Evolutionary conservation across 2,888 invertebrate species (phyloP).

Genomic region (Cepaea hortensis): DNA sequence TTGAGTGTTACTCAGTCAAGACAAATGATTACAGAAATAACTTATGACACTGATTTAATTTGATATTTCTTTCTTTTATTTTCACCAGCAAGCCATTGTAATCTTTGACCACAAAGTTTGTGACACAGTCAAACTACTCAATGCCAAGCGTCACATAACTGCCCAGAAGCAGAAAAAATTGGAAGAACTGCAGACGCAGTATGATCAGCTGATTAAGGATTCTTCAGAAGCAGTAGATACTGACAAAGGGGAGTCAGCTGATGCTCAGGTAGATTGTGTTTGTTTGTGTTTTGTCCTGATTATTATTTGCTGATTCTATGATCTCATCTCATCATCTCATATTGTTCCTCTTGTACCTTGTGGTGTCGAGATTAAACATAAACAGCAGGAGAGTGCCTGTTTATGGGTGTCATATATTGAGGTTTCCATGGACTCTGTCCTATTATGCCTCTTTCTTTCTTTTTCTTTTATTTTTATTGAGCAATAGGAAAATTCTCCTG

Average conservation of each 20-base stretch:
- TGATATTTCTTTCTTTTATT: not conserved
- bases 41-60: too few relatives aligned
- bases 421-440: too few relatives aligned
- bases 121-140: constrained; percentile 74
- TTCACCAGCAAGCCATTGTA: constrained; percentile 73
- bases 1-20: too few relatives aligned
- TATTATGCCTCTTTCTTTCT: too few relatives aligned
- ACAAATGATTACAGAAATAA: too few relatives aligned
- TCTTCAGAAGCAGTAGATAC: constrained; percentile 73
- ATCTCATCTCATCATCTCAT: too few relatives aligned
- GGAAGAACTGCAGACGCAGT: constrained; percentile 71
- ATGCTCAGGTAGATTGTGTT: constrained; percentile 67
- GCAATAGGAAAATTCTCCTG: too few relatives aligned
- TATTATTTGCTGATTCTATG: not conserved
- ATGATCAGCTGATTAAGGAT: constrained; percentile 74
- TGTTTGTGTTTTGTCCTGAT: not conserved
- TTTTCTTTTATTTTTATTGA: too few relatives aligned
- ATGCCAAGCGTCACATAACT: constrained; percentile 71
- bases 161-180: constrained; percentile 72
- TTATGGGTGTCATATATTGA: too few relatives aligned
- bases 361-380: too few relatives aligned
- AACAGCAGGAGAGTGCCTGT: too few relatives aligned
- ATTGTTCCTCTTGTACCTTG: too few relatives aligned
- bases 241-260: constrained; percentile 72
- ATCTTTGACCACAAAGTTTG: constrained; percentile 76